phyloP scores from a whole-genome alignment of 1,140 invertebrate species.

The Gryllus bimaculatus region DNA sequence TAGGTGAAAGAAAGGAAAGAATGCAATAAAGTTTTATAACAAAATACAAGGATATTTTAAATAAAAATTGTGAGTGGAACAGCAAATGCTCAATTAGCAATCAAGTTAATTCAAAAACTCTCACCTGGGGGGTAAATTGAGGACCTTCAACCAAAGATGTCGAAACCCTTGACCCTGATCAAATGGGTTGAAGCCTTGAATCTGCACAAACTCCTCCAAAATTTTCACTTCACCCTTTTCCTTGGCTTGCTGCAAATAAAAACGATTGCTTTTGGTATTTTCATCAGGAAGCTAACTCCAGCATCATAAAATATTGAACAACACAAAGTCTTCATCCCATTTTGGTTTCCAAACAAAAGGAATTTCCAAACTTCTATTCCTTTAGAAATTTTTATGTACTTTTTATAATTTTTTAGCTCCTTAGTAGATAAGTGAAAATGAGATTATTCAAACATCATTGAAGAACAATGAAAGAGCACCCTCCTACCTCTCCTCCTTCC shows the following conservation, averaged over 20 bases:
- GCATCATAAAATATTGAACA: neutral
- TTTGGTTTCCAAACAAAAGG: neutral
- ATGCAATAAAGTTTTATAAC: neutral
- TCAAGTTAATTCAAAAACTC: neutral
- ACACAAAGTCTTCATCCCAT: neutral
- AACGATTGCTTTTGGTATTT: too few relatives aligned
- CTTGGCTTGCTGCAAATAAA: neutral
- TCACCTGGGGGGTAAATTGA: neutral
- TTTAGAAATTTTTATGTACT: too few relatives aligned
- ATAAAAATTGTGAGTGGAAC: neutral
- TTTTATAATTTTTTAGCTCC: too few relatives aligned
- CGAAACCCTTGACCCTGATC: neutral
- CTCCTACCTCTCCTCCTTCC: too few relatives aligned
- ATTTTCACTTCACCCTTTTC: neutral
- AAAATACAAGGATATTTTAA: neutral
- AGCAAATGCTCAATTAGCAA: neutral
- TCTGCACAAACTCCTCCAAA: neutral
- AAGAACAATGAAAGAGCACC: too few relatives aligned
- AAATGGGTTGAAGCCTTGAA: neutral
- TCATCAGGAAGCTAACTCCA: too few relatives aligned
- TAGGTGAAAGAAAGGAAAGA: too few relatives aligned
- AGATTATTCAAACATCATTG: too few relatives aligned
- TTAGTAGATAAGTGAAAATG: too few relatives aligned
- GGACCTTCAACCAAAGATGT: neutral
- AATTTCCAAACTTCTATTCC: too few relatives aligned